phyloP scores from a whole-genome alignment of 64 coral and sea anemone genomes.

The Montipora sp. region DNA sequence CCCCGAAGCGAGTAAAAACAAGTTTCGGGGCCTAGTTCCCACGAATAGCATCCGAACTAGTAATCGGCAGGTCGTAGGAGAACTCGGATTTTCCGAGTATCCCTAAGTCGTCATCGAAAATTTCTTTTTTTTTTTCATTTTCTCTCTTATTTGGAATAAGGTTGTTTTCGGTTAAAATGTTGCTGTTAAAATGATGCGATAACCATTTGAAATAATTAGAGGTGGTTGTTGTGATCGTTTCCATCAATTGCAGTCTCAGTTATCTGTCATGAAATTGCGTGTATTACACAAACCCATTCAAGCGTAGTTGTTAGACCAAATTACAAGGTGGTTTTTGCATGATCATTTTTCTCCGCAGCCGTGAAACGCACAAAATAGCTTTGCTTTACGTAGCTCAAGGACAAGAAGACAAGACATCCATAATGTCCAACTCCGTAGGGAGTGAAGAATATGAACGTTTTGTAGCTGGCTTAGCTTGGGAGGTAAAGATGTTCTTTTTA shows the following conservation, averaged over 20 bases:
- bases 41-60: too few species aligned
- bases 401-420: slow-evolving; percentile 97
- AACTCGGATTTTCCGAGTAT: too few species aligned
- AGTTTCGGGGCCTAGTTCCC: too few species aligned
- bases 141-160: too few species aligned
- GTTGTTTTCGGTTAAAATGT: too few species aligned
- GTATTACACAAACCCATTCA: neutral
- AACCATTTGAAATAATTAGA: neutral
- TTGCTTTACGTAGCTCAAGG: slow-evolving; percentile 93
- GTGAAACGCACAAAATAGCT: slow-evolving; percentile 99
- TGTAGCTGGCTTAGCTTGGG: slow-evolving; percentile 96
- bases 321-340: neutral
- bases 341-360: slow-evolving; percentile 47
- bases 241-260: too few species aligned
- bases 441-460: slow-evolving; percentile 95
- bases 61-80: too few species aligned
- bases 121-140: too few species aligned
- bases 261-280: too few species aligned
- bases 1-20: too few species aligned
- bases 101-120: too few species aligned
- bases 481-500: slow-evolving; percentile 49
- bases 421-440: slow-evolving; percentile 87
- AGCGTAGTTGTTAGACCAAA: neutral
- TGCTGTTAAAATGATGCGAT: neutral
- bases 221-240: neutral